Conservation (phyloP, 2,888 invertebrate species). For the Homarus gammarus region DNA sequence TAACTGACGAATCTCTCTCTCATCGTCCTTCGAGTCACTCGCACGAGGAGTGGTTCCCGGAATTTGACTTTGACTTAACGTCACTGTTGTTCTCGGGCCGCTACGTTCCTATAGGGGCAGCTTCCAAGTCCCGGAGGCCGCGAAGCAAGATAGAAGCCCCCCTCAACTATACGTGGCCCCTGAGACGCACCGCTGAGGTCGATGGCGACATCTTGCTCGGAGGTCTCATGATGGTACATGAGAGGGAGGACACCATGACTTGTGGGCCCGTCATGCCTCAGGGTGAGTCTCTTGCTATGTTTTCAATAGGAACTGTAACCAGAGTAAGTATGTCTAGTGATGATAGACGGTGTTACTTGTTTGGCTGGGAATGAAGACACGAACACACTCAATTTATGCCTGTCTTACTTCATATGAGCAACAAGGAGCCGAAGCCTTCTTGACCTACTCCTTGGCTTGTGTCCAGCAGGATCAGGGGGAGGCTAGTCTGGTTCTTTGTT, state of each 20-base stretch:
- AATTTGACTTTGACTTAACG: constrained; percentile 8
- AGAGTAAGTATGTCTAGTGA: too few relatives aligned
- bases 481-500: too few relatives aligned
- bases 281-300: background rate
- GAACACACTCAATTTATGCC: too few relatives aligned
- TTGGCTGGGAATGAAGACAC: too few relatives aligned
- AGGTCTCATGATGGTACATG: constrained; percentile 97
- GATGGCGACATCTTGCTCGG: constrained; percentile 94
- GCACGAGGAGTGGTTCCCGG: constrained; percentile 17
- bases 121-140: constrained; percentile 8
- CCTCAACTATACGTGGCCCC: constrained; percentile 42
- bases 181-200: constrained; percentile 81
- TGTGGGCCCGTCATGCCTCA: constrained; percentile 97
- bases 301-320: too few relatives aligned
- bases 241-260: constrained; percentile 90
- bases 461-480: too few relatives aligned
- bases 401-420: too few relatives aligned
- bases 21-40: too few relatives aligned
- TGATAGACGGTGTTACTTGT: background rate
- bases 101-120: background rate
- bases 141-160: constrained; percentile 10
- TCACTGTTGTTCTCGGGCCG: constrained; percentile 10
- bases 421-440: too few relatives aligned
- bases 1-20: too few relatives aligned
- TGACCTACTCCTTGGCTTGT: too few relatives aligned